A percentile compares a stretch with the other conserved stretches of the same genome.
phyloP scores from a whole-genome alignment of 1,140 invertebrate genomes.

The Brachionus paranguensis region DNA sequence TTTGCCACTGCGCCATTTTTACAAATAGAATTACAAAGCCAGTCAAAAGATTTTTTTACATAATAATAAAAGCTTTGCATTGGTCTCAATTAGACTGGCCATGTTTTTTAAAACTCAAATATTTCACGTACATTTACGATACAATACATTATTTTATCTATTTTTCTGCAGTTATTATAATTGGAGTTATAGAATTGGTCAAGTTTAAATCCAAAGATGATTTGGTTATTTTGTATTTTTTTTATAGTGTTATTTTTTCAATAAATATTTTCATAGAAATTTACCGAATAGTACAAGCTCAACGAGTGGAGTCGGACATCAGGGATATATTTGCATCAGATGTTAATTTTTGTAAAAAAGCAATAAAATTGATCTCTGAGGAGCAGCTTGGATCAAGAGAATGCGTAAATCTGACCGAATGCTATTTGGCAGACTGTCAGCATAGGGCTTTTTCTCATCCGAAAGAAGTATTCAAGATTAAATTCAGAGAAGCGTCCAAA shows the following conservation, averaged over 20 bases:
- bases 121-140: not conserved
- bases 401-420: not conserved
- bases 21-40: not conserved
- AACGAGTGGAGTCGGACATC: not conserved
- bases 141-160: constrained; percentile 17
- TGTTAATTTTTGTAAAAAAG: not conserved
- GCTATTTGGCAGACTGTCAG: not conserved
- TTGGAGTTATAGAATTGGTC: not conserved
- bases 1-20: not conserved
- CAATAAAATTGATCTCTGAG: not conserved
- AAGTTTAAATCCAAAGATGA: not conserved
- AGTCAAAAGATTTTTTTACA: not conserved
- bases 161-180: not conserved
- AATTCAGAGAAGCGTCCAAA: not conserved
- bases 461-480: constrained; percentile 10
- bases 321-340: constrained; percentile 10
- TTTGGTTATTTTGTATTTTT: not conserved
- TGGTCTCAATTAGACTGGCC: constrained; percentile 11
- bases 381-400: not conserved
- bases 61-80: not conserved
- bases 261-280: not conserved
- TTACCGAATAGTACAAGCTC: not conserved
- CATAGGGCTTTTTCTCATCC: constrained; percentile 21
- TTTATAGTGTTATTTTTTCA: not conserved
- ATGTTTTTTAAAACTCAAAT: constrained; percentile 4